Evolutionary conservation across 2,797 vertebrate genomes (phyloP).

Genomic region (Rhinoraja longicauda): DNA sequence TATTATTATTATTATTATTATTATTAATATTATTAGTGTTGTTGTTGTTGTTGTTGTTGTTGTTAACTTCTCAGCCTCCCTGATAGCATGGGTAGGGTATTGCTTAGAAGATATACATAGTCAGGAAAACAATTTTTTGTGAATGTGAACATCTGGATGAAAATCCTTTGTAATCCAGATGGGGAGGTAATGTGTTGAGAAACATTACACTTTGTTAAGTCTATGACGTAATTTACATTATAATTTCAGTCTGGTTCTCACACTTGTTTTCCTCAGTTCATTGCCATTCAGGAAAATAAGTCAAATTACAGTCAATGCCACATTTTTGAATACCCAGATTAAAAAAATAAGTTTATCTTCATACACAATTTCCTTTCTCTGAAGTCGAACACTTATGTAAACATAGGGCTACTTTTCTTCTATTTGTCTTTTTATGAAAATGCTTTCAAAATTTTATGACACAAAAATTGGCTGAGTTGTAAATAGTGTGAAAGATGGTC

Average conservation of each 20-base stretch:
- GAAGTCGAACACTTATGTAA: background rate
- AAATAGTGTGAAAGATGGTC: background rate
- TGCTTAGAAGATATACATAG: background rate
- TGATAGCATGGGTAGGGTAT: background rate
- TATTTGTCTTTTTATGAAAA: background rate
- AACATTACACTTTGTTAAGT: background rate
- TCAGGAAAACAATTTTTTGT: background rate
- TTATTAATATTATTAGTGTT: no score
- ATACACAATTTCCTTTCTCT: background rate
- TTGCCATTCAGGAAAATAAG: background rate
- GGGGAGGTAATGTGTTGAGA: background rate
- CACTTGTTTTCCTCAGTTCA: background rate
- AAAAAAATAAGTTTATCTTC: background rate
- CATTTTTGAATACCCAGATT: background rate
- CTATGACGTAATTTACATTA: background rate
- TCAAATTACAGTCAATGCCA: background rate
- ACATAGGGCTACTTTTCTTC: background rate
- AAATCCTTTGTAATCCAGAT: background rate
- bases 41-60: no score
- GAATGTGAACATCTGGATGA: background rate
- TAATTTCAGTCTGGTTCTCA: slow-evolving; percentile 5
- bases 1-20: no score
- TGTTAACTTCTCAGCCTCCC: background rate
- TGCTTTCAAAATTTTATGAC: background rate
- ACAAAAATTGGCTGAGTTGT: background rate